These are phyloP conservation scores for Pavo muticus DNA, from an alignment of 2,113 vertebrate genomes.

Conservation along the genomic window DNA sequence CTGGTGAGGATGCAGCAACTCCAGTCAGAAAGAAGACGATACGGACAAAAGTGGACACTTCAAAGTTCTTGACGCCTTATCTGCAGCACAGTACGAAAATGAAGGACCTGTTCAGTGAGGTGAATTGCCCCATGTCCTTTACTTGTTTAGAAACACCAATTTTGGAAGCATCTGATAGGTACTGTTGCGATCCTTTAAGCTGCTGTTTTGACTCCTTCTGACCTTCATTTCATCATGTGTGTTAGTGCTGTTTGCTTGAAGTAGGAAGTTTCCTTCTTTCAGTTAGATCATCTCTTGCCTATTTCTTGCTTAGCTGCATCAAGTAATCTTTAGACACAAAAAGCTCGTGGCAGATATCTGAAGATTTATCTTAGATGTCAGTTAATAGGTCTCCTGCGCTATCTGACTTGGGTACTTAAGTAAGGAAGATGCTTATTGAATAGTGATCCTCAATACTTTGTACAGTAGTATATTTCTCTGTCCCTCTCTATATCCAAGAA, in stretches of 20 bases:
- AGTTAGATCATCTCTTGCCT: neutral
- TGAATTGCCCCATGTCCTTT: slow-evolving; percentile 58
- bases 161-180: neutral
- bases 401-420: neutral
- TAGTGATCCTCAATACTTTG: neutral
- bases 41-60: slow-evolving; percentile 89
- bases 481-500: neutral
- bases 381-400: neutral
- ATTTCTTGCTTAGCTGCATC: neutral
- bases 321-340: neutral
- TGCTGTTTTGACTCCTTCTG: neutral
- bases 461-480: neutral
- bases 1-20: slow-evolving; percentile 56
- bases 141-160: neutral
- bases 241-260: neutral
- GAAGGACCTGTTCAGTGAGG: slow-evolving; percentile 93
- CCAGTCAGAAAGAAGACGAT: slow-evolving; percentile 82
- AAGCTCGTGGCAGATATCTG: neutral
- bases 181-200: neutral
- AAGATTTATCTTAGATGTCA: neutral
- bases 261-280: neutral
- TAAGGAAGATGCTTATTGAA: neutral
- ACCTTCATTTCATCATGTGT: neutral
- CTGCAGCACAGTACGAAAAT: slow-evolving; percentile 96
- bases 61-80: slow-evolving; percentile 97